phyloP scores from a whole-genome alignment of 1,140 invertebrate species.

The Laupala kohalensis region DNA sequence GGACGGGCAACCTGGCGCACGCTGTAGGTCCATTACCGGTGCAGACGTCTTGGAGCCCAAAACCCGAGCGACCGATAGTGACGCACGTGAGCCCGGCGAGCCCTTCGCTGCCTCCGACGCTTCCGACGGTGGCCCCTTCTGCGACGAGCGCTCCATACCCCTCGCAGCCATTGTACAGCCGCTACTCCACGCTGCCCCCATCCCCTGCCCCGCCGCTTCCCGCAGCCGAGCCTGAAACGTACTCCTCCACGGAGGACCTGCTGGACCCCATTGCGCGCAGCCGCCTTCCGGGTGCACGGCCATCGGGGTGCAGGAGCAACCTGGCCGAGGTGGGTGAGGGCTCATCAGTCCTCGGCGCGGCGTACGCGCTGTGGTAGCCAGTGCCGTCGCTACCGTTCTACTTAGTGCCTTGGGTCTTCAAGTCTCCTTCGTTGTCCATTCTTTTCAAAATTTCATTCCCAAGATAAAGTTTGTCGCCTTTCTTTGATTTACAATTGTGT shows the following conservation, averaged over 20 bases:
- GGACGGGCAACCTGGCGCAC: too few relatives aligned
- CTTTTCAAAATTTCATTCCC: background rate
- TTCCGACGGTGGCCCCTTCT: background rate
- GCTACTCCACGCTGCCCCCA: background rate
- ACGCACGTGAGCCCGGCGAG: background rate
- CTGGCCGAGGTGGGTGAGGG: constrained; percentile 14
- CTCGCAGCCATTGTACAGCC: background rate
- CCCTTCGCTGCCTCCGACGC: background rate
- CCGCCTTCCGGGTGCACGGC: constrained; percentile 14
- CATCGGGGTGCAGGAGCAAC: constrained; percentile 15
- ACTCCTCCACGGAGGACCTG: constrained; percentile 16
- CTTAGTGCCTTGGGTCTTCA: too few relatives aligned
- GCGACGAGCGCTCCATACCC: background rate
- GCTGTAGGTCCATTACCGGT: background rate
- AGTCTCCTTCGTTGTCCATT: background rate
- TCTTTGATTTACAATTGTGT: too few relatives aligned
- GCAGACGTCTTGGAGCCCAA: background rate
- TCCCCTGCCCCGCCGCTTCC: background rate
- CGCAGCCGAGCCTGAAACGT: constrained; percentile 2
- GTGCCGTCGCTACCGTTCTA: too few relatives aligned
- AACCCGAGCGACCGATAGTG: background rate
- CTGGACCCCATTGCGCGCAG: constrained; percentile 16
- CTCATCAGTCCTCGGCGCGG: background rate
- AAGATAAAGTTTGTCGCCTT: background rate
- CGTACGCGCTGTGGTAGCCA: too few relatives aligned